Evolutionary conservation across 2,113 vertebrate genomes (phyloP).

Genomic region (Lampris megalopsis): DNA sequence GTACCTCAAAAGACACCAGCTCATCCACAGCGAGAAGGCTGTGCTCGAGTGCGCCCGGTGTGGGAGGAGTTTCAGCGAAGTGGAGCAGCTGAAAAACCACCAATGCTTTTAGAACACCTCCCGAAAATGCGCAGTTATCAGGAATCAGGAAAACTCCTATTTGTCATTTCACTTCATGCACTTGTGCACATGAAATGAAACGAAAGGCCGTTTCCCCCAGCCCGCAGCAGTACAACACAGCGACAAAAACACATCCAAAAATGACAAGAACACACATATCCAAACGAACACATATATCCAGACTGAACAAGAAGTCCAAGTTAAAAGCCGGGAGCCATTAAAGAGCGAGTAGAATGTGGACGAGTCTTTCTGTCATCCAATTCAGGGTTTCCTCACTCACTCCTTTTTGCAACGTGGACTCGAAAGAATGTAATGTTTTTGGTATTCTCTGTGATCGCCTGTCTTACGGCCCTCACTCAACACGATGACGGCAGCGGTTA

Average conservation of each 20-base stretch:
- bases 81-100: slow-evolving; percentile 82
- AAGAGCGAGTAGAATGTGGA: slow-evolving; percentile 26
- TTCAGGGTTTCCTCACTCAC: no score
- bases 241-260: no score
- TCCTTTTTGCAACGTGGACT: neutral
- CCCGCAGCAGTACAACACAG: no score
- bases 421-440: slow-evolving; percentile 32
- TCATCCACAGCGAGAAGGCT: slow-evolving; percentile 78
- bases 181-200: no score
- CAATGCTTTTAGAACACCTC: slow-evolving; percentile 75
- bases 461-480: neutral
- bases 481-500: neutral
- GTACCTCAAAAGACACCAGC: slow-evolving; percentile 87
- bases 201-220: no score
- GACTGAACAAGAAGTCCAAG: no score
- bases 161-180: no score
- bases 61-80: slow-evolving; percentile 81
- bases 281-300: no score
- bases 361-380: slow-evolving; percentile 5
- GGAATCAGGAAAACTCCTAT: no score
- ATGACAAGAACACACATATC: no score
- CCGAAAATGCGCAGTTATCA: neutral
- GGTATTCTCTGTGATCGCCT: slow-evolving; percentile 23
- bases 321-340: no score
- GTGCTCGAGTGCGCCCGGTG: slow-evolving; percentile 84